Evolutionary conservation across 2,797 vertebrate genomes (phyloP), one percentile per base, ranked within the genome.

Genomic region (Poecilia wingei): DNA sequence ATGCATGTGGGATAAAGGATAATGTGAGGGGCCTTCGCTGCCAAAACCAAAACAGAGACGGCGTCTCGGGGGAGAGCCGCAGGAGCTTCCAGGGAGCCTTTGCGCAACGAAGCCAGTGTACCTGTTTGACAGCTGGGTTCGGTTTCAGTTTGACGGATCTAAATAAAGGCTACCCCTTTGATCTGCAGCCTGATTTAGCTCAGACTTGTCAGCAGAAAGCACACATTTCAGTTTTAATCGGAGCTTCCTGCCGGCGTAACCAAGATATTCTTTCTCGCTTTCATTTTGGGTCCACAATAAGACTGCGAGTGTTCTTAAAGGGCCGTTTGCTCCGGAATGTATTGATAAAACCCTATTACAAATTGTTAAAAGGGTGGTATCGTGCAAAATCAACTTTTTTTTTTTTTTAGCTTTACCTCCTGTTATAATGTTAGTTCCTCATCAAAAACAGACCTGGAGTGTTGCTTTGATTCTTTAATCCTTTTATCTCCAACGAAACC

Each of bases 41-140:
- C 53, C 55, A 74, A 81, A 81, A 81, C 46, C 79, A 85, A 90
- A 91, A 91, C 89, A 88, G 79, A 87, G 84, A 70, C 47, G 10
- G 47, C 9, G 70, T 77, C 86, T 75, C 73, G 0, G 3, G 76
- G 82, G 79, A 77, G 51, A 53, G 28, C 18, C 0, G 45, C 2
- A 49, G 81, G 66, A 55, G 84, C 83, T 75, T 82, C 79, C 55
- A 70, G 51, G 46, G 69, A 73, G 45, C 70, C 75, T 79, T 57
- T 57, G 75, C 31, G 6, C 83, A 79, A 79, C 81, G 45, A 20
- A 36, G 51, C 22, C 22, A 3, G 22, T 7, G 68, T 55, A 82
- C 74, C 79, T 77, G 76, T 22, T 41, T 73, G 77, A 86, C 61
- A 31, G 77, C 70, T 79, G 33, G 46, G 64, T 55, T 74, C 36